Conservation (phyloP, 64 coral and sea anemone species). For the Porites lutea region DNA sequence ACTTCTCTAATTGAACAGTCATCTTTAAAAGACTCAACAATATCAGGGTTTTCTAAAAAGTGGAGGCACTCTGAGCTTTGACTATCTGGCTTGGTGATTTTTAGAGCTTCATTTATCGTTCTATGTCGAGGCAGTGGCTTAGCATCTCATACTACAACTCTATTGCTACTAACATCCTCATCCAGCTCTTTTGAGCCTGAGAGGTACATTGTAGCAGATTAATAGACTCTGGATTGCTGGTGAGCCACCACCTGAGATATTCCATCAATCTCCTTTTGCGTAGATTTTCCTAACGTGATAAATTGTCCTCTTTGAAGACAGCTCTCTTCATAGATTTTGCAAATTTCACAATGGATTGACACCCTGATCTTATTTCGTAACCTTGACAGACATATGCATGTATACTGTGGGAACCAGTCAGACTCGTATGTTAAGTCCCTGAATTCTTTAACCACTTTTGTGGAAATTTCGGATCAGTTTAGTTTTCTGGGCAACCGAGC, state of each 20-base stretch:
- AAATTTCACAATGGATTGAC: too few species aligned
- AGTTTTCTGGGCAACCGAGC: too few species aligned
- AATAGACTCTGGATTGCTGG: background rate
- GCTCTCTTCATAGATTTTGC: background rate
- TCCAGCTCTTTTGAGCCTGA: background rate
- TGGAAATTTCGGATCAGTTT: background rate
- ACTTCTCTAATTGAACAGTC: background rate
- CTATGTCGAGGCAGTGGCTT: background rate
- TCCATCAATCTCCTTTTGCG: background rate
- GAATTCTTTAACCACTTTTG: background rate
- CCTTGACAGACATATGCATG: background rate
- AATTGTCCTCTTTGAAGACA: background rate
- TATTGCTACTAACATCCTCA: background rate
- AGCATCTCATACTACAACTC: background rate
- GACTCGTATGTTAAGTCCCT: background rate
- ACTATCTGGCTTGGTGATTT: background rate
- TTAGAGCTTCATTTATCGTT: constrained; percentile 15
- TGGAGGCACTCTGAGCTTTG: background rate
- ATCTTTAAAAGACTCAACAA: constrained; percentile 24
- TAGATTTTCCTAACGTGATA: background rate
- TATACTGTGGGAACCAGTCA: constrained; percentile 2
- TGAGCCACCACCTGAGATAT: background rate
- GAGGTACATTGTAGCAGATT: background rate
- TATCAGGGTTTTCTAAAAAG: background rate
- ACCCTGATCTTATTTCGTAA: background rate